phyloP scores from a whole-genome alignment of 2,113 vertebrate species.

The Lagopus muta region DNA sequence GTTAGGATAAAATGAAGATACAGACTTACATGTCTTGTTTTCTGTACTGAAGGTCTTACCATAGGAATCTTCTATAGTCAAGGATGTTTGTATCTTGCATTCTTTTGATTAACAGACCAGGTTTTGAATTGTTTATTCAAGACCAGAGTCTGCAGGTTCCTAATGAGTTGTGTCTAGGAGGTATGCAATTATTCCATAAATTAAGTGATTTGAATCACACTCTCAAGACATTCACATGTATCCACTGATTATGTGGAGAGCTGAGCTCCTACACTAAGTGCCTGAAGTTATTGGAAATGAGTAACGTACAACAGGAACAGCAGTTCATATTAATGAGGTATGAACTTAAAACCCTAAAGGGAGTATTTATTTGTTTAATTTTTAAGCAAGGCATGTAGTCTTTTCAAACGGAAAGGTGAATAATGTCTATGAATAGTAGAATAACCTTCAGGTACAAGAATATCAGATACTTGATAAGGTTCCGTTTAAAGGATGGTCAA shows the following conservation, averaged over 20 bases:
- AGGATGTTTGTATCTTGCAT: background rate
- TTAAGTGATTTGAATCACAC: background rate
- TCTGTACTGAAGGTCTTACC: background rate
- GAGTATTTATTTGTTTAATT: background rate
- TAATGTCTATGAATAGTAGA: background rate
- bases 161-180: background rate
- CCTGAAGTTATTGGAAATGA: background rate
- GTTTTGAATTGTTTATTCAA: constrained; percentile 25
- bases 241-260: background rate
- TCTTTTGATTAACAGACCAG: constrained; percentile 1
- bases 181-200: background rate
- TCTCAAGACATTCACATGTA: constrained; percentile 7
- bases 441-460: background rate
- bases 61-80: background rate
- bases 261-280: background rate
- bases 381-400: background rate
- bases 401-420: background rate
- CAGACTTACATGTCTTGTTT: background rate
- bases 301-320: background rate
- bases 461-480: background rate
- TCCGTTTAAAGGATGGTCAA: background rate
- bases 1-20: background rate
- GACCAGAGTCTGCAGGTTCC: background rate
- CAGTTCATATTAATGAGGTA: background rate
- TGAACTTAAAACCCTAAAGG: background rate